These are phyloP conservation scores for Drosophila ironensis DNA, from an alignment of 1,140 invertebrate species.

Conservation along the genomic window DNA sequence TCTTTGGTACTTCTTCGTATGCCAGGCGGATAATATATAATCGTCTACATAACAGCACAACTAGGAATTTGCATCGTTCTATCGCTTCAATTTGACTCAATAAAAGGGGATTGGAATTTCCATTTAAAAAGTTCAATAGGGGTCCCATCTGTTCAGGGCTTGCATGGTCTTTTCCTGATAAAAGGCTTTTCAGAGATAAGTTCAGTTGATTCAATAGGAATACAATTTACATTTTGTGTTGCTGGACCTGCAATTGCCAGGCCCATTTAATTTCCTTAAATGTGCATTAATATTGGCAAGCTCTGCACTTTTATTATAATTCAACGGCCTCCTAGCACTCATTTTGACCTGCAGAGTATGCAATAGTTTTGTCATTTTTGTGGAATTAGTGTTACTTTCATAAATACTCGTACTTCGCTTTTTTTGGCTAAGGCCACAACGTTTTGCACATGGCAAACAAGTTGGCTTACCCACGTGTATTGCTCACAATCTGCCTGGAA, in stretches of 20 bases:
- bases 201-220: no score
- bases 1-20: conserved; percentile 2
- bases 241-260: no score
- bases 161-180: neutral
- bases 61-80: neutral
- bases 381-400: neutral
- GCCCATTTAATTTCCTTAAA: no score
- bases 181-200: no score
- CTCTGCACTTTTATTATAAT: neutral
- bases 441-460: conserved; percentile 18
- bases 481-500: conserved; percentile 11
- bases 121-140: neutral
- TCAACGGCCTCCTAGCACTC: neutral
- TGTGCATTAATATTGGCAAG: no score
- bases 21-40: conserved; percentile 9
- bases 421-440: neutral
- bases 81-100: neutral
- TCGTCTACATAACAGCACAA: neutral
- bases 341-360: neutral
- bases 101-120: neutral
- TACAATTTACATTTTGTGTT: no score
- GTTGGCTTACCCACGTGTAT: conserved; percentile 1
- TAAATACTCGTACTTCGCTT: neutral
- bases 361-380: neutral
- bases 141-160: no score